phyloP scores from a whole-genome alignment of 2,888 invertebrate species.

The Platypus cylindrus region DNA sequence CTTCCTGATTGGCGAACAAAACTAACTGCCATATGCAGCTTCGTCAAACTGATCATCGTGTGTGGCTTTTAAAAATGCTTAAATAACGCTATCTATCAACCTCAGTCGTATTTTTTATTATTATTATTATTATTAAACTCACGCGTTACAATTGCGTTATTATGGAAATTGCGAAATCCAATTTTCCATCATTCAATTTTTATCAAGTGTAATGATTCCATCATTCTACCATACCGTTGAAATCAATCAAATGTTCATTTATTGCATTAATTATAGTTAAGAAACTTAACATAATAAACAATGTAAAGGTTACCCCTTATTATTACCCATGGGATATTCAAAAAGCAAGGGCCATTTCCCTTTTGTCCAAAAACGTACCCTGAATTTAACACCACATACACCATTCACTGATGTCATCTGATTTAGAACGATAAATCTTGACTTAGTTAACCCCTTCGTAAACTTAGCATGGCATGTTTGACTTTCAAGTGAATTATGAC shows the following conservation, averaged over 20 bases:
- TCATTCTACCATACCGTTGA: too few relatives aligned
- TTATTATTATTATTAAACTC: too few relatives aligned
- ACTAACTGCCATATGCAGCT: conserved; percentile 11
- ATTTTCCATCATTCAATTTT: too few relatives aligned
- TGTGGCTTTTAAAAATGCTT: conserved; percentile 6
- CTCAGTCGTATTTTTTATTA: too few relatives aligned
- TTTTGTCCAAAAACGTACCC: conserved; percentile 10
- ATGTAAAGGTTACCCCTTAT: conserved; percentile 9
- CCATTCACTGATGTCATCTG: conserved; percentile 20
- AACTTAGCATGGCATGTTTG: conserved; percentile 23
- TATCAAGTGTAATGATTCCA: too few relatives aligned
- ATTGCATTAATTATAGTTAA: conserved; percentile 12
- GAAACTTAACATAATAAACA: conserved; percentile 10
- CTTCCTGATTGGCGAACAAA: conserved; percentile 13
- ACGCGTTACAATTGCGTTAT: conserved; percentile 7
- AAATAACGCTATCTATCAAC: conserved; percentile 3
- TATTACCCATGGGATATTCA: conserved; percentile 12
- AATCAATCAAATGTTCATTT: too few relatives aligned
- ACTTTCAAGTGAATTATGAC: conserved; percentile 32
- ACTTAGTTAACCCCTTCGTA: conserved; percentile 27
- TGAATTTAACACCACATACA: conserved; percentile 29
- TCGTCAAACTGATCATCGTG: conserved; percentile 8
- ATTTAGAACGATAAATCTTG: conserved; percentile 32
- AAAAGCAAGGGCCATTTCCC: conserved; percentile 12
- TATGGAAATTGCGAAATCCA: conserved; percentile 7